Evolutionary conservation across 2,797 vertebrate species (phyloP).

Genomic region (Glyptemys insculpta): DNA sequence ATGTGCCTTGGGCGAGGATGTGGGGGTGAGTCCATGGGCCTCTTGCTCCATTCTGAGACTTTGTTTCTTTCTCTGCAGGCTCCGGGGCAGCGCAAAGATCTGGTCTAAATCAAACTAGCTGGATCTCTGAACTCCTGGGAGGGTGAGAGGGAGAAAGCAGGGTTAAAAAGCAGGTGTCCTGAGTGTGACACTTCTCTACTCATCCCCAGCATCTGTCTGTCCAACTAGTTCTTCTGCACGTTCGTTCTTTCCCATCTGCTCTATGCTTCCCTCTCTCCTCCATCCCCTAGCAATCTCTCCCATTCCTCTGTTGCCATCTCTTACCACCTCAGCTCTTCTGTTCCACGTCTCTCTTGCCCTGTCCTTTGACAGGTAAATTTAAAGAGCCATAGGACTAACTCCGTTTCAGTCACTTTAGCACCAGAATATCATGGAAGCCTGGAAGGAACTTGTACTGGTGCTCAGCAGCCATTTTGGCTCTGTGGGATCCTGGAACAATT

Average conservation of each 20-base stretch:
- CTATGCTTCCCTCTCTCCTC: not conserved
- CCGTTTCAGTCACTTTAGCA: conserved; percentile 43
- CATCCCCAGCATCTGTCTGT: not conserved
- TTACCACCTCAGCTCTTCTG: conserved; percentile 31
- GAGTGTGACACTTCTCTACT: conserved; percentile 48
- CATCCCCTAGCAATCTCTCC: not conserved
- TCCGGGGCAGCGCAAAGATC: conserved; percentile 97
- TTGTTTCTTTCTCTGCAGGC: conserved; percentile 78
- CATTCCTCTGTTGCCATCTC: conserved; percentile 24
- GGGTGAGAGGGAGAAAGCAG: conserved; percentile 67
- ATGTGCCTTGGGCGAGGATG: not conserved
- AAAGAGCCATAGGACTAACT: conserved; percentile 47
- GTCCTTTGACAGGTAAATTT: conserved; percentile 39
- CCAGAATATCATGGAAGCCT: conserved; percentile 47
- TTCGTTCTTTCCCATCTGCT: conserved; percentile 25
- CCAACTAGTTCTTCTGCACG: conserved; percentile 43
- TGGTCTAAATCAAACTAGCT: conserved; percentile 97
- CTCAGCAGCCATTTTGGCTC: conserved; percentile 41
- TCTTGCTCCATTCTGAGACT: conserved; percentile 3
- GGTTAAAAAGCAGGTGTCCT: conserved; percentile 19
- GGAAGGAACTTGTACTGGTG: conserved; percentile 31
- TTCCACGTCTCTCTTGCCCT: not conserved
- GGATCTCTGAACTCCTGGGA: conserved; percentile 60
- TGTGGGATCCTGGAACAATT: conserved; percentile 31
- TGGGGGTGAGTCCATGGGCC: not conserved